Evolutionary conservation across 2,113 vertebrate genomes (phyloP).

Genomic region (Osmerus mordax): DNA sequence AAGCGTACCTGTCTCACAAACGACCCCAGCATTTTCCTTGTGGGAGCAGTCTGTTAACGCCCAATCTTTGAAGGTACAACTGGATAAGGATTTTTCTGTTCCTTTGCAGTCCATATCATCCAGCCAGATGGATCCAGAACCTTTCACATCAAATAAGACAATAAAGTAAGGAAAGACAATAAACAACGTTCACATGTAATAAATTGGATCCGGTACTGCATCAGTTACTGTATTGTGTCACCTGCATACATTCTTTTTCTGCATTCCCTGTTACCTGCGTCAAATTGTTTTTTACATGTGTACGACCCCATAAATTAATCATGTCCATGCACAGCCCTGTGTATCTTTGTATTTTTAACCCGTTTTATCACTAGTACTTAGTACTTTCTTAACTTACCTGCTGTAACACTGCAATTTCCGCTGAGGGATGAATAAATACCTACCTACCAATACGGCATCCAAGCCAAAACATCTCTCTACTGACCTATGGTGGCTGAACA

Average conservation of each 20-base stretch:
- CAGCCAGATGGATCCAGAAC: slow-evolving; percentile 69
- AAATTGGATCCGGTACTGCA: too few species aligned
- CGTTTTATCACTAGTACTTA: too few species aligned
- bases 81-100: slow-evolving; percentile 62
- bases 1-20: slow-evolving; percentile 62
- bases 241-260: too few species aligned
- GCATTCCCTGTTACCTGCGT: too few species aligned
- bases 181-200: background rate
- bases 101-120: slow-evolving; percentile 73
- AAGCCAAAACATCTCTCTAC: background rate
- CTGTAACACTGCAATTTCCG: slow-evolving; percentile 1
- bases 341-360: too few species aligned
- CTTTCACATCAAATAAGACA: slow-evolving; percentile 28
- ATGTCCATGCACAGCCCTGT: too few species aligned
- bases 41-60: slow-evolving; percentile 68
- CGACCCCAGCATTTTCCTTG: slow-evolving; percentile 67
- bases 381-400: too few species aligned
- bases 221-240: too few species aligned
- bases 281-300: too few species aligned
- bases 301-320: too few species aligned
- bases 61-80: slow-evolving; percentile 69
- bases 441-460: background rate
- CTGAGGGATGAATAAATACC: background rate
- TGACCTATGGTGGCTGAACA: slow-evolving; percentile 45
- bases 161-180: background rate